phyloP scores from a whole-genome alignment of 2,113 vertebrate species.

The Ciconia maguari region DNA sequence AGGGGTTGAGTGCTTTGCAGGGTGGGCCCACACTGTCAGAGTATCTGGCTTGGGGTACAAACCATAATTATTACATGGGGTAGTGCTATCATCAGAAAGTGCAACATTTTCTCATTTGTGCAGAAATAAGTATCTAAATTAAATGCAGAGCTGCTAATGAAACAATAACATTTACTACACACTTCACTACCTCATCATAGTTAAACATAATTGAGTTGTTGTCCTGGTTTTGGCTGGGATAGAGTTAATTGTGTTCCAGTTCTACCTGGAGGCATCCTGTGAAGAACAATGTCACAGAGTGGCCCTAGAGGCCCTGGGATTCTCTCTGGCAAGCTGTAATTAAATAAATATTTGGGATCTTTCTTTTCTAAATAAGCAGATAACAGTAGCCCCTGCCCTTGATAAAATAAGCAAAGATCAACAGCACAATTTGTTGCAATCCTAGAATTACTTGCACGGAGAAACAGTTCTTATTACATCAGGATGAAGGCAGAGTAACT shows the following conservation, averaged over 20 bases:
- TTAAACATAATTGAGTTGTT: constrained; percentile 20
- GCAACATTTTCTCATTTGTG: constrained; percentile 18
- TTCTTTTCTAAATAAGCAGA: not conserved
- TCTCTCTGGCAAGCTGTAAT: not conserved
- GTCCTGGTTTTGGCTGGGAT: too few relatives aligned
- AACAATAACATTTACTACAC: constrained; percentile 43
- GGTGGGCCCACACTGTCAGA: not conserved
- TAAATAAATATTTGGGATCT: not conserved
- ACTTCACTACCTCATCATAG: constrained; percentile 11
- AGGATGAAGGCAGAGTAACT: not conserved
- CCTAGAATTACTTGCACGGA: not conserved
- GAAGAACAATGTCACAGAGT: not conserved
- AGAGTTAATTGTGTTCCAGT: not conserved
- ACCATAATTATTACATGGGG: not conserved
- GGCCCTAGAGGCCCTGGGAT: not conserved
- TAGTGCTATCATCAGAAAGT: not conserved
- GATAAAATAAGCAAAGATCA: not conserved
- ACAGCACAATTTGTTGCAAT: not conserved
- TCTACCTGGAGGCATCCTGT: not conserved
- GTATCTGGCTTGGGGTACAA: not conserved
- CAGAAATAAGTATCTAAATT: constrained; percentile 61
- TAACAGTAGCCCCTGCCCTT: not conserved
- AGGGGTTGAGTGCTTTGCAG: not conserved
- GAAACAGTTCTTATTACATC: not conserved
- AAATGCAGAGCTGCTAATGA: constrained; percentile 43